Percentiles rank a stretch among this genome's conserved stretches.
Evolutionary conservation across 2,888 invertebrate species (phyloP).

Genomic region (Microctonus brassicae): DNA sequence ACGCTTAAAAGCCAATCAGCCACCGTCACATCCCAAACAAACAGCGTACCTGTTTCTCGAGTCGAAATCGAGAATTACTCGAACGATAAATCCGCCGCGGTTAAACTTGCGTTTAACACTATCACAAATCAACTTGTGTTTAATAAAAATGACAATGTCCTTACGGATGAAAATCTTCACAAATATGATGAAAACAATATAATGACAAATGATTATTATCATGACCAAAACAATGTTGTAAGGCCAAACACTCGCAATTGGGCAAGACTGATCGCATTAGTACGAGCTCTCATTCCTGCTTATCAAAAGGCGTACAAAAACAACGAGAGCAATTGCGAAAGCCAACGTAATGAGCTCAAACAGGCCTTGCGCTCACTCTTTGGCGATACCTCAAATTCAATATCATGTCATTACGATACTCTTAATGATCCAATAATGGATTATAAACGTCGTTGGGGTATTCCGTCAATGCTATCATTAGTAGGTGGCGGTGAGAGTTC

Average conservation of each 20-base stretch:
- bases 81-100: slow-evolving; percentile 49
- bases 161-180: background rate
- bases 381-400: slow-evolving; percentile 35
- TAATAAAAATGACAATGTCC: background rate
- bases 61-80: slow-evolving; percentile 46
- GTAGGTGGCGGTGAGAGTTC: slow-evolving; percentile 87
- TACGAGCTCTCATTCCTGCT: slow-evolving; percentile 52
- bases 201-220: slow-evolving; percentile 8
- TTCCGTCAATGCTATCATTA: slow-evolving; percentile 76
- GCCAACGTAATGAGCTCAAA: slow-evolving; percentile 55
- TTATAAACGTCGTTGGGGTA: slow-evolving; percentile 73
- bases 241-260: slow-evolving; percentile 42
- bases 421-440: slow-evolving; percentile 48
- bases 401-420: slow-evolving; percentile 21
- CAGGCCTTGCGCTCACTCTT: slow-evolving; percentile 54
- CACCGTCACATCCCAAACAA: slow-evolving; percentile 68
- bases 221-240: slow-evolving; percentile 20
- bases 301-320: slow-evolving; percentile 50
- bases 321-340: slow-evolving; percentile 47
- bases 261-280: slow-evolving; percentile 48
- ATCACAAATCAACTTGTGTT: slow-evolving; percentile 21
- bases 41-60: slow-evolving; percentile 66
- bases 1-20: slow-evolving; percentile 69
- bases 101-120: slow-evolving; percentile 34
- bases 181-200: background rate